Conservation (phyloP, 2,797 vertebrate species). For the Cichlasoma orientale region DNA sequence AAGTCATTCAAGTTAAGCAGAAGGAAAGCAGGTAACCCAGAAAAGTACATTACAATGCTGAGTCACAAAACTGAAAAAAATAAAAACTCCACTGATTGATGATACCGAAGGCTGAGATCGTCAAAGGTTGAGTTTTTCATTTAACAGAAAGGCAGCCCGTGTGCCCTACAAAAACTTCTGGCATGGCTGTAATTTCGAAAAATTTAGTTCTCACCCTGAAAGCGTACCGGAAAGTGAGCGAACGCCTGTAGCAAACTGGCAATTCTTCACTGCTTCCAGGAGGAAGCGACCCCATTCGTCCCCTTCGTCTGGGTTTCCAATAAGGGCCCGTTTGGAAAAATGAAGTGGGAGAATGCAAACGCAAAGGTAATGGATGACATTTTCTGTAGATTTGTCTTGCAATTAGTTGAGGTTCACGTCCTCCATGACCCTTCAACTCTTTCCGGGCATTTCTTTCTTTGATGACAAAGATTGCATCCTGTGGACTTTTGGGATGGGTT, state of each 20-base stretch:
- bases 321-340: conserved; percentile 31
- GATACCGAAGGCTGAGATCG: conserved; percentile 33
- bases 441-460: background rate
- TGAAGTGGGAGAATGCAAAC: conserved; percentile 49
- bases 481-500: conserved; percentile 25
- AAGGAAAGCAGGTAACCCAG: conserved; percentile 12
- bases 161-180: conserved; percentile 30
- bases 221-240: conserved; percentile 23
- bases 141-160: conserved; percentile 36
- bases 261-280: conserved; percentile 35
- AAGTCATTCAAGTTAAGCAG: conserved; percentile 13
- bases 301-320: conserved; percentile 29
- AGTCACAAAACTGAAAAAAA: conserved; percentile 11
- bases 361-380: conserved; percentile 59
- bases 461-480: conserved; percentile 41
- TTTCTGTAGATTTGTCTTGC: conserved; percentile 50
- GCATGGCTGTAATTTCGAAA: conserved; percentile 21
- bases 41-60: conserved; percentile 21
- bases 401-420: conserved; percentile 62
- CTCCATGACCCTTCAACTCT: conserved; percentile 7
- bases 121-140: conserved; percentile 48
- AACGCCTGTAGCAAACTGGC: conserved; percentile 12
- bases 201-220: conserved; percentile 14
- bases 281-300: conserved; percentile 26
- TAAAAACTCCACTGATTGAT: conserved; percentile 18